Conservation (phyloP, 2,113 vertebrate species). For the Sapajus apella region DNA sequence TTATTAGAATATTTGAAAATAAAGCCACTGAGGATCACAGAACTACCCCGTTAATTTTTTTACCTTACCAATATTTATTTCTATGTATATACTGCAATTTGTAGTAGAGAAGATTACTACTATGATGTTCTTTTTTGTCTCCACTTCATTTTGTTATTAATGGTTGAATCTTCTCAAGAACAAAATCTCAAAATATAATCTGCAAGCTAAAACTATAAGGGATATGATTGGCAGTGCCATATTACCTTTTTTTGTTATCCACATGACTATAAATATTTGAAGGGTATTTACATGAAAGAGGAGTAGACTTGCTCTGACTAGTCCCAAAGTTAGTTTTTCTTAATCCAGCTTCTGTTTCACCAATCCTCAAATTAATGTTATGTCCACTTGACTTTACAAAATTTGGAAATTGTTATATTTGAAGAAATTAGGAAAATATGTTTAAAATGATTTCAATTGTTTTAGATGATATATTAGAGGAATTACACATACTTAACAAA, state of each 20-base stretch:
- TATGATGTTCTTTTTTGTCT: neutral
- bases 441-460: slow-evolving; percentile 34
- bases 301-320: neutral
- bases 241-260: neutral
- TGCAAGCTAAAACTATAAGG: neutral
- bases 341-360: neutral
- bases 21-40: neutral
- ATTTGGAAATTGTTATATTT: slow-evolving; percentile 10
- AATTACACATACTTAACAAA: neutral
- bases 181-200: neutral
- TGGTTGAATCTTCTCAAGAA: slow-evolving; percentile 4
- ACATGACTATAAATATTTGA: neutral
- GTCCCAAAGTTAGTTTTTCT: neutral
- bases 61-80: neutral
- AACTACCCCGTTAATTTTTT: neutral
- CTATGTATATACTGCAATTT: neutral
- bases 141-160: neutral
- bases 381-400: slow-evolving; percentile 9
- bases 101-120: neutral
- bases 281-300: neutral
- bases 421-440: neutral
- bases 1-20: slow-evolving; percentile 47
- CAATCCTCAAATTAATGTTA: neutral
- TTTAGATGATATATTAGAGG: neutral
- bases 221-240: neutral